Evolutionary conservation across 1,140 invertebrate species (phyloP).

Genomic region (Eumaeus atala): DNA sequence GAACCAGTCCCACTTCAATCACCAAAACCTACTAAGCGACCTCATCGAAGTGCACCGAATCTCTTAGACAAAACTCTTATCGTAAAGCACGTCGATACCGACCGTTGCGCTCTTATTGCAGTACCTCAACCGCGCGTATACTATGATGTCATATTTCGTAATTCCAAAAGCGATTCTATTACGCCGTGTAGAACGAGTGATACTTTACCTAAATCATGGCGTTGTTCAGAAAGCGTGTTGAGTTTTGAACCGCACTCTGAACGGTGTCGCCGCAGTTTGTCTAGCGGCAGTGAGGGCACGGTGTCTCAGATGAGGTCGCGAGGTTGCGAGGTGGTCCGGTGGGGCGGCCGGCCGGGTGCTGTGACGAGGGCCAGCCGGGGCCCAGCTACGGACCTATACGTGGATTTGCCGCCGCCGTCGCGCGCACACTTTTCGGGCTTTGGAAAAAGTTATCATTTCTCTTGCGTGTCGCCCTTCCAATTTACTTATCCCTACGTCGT

Average conservation of each 20-base stretch:
- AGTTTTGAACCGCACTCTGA: slow-evolving; percentile 45
- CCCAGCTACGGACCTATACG: slow-evolving; percentile 60
- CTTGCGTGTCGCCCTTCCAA: slow-evolving; percentile 72
- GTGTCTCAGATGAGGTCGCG: slow-evolving; percentile 26
- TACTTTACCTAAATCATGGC: slow-evolving; percentile 61
- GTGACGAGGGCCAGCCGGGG: slow-evolving; percentile 69
- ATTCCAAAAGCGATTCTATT: slow-evolving; percentile 40
- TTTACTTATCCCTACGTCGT: slow-evolving; percentile 68
- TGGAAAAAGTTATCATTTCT: slow-evolving; percentile 71
- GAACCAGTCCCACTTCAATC: slow-evolving; percentile 52
- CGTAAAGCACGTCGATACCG: slow-evolving; percentile 55
- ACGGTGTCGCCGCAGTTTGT: slow-evolving; percentile 49
- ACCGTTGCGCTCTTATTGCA: slow-evolving; percentile 65
- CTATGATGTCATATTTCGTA: slow-evolving; percentile 56
- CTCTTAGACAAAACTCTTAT: slow-evolving; percentile 61
- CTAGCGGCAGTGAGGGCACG: slow-evolving; percentile 42
- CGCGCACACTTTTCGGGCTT: slow-evolving; percentile 67
- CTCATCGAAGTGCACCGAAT: slow-evolving; percentile 50
- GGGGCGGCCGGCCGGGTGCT: slow-evolving; percentile 60
- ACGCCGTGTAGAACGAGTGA: slow-evolving; percentile 49
- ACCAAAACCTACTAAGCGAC: slow-evolving; percentile 35
- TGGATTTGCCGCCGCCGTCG: slow-evolving; percentile 61
- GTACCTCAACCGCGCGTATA: slow-evolving; percentile 56
- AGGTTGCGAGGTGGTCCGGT: slow-evolving; percentile 55
- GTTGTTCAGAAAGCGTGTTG: slow-evolving; percentile 59